These are phyloP conservation scores for Sebastes taczanowskii DNA, from an alignment of 2,797 vertebrate species.

Conservation along the genomic window DNA sequence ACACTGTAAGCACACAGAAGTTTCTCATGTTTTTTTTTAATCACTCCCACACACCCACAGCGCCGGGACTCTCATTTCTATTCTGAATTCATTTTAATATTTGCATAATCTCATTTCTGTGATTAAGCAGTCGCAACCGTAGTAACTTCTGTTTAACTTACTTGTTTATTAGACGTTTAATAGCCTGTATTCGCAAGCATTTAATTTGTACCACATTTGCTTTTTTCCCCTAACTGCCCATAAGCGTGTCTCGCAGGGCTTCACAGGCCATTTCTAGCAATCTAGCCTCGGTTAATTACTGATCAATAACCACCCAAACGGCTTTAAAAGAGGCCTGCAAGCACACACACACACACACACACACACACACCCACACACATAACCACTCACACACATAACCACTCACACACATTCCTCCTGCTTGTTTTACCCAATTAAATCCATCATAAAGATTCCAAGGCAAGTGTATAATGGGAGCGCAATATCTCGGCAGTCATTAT, in stretches of 20 bases:
- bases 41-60: background rate
- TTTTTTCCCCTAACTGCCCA: background rate
- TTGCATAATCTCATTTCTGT: conserved; percentile 27
- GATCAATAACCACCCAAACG: conserved; percentile 58
- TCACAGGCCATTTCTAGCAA: conserved; percentile 34
- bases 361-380: background rate
- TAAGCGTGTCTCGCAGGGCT: conserved; percentile 8
- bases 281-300: conserved; percentile 52
- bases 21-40: background rate
- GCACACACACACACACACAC: background rate
- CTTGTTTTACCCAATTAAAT: conserved; percentile 66
- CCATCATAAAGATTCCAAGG: conserved; percentile 68
- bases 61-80: background rate
- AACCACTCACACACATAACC: background rate
- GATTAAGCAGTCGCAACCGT: background rate
- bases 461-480: conserved; percentile 68
- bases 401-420: conserved; percentile 31
- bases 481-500: conserved; percentile 68
- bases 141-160: conserved; percentile 11
- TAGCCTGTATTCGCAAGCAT: conserved; percentile 4
- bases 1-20: background rate
- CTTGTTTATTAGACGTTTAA: conserved; percentile 6
- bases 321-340: conserved; percentile 22
- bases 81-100: conserved; percentile 13
- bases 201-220: conserved; percentile 33